Evolutionary conservation across 2,888 invertebrate species (phyloP).

Genomic region (Dichetophora obliterata): DNA sequence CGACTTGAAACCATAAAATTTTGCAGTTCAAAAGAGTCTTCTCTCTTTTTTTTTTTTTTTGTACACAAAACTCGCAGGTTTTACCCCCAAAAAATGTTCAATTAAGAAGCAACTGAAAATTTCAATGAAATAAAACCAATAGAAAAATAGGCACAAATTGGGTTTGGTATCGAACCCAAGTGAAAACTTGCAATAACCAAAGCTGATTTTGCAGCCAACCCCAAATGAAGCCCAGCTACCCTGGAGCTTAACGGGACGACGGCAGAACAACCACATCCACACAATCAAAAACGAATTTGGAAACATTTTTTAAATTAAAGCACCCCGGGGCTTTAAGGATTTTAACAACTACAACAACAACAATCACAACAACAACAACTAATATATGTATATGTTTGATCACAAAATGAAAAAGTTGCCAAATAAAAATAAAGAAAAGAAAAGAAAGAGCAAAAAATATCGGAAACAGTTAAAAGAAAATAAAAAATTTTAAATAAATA

Average conservation of each 20-base stretch:
- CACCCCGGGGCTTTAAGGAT: slow-evolving; percentile 18
- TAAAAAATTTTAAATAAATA: slow-evolving; percentile 21
- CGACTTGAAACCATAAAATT: no score
- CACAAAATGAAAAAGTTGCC: slow-evolving; percentile 16
- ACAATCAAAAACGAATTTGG: background rate
- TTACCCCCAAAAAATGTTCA: no score
- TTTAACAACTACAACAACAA: slow-evolving; percentile 2
- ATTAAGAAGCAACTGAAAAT: background rate
- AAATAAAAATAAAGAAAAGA: no score
- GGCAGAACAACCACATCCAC: background rate
- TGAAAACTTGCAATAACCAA: background rate
- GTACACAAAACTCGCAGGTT: no score
- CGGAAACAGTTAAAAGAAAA: background rate
- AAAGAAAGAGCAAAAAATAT: background rate
- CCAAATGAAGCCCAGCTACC: background rate
- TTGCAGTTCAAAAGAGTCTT: no score
- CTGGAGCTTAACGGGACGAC: background rate
- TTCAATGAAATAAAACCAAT: slow-evolving; percentile 22
- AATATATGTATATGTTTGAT: background rate
- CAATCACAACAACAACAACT: background rate
- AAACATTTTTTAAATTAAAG: slow-evolving; percentile 16
- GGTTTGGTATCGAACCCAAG: background rate
- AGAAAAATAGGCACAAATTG: background rate
- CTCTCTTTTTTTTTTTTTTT: no score
- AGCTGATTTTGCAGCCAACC: background rate